phyloP scores from a whole-genome alignment of 1,140 invertebrate genomes.

The Kradibia gibbosae region DNA sequence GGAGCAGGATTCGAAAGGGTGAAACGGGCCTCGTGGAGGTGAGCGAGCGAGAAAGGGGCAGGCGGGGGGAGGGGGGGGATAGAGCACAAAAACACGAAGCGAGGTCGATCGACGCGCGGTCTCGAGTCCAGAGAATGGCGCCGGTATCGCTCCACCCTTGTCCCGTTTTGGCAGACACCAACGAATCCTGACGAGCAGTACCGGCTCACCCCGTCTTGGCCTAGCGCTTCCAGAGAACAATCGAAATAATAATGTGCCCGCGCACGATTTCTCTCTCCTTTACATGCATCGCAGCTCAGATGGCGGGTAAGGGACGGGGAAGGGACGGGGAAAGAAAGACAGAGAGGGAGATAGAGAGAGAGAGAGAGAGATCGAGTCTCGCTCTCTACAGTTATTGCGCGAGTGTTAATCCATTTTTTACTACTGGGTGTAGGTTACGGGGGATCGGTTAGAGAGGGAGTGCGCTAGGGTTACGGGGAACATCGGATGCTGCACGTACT shows the following conservation, averaged over 20 bases:
- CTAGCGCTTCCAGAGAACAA: slow-evolving; percentile 11
- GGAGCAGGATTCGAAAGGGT: no score
- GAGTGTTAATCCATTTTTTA: slow-evolving; percentile 22
- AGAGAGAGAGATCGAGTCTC: not conserved
- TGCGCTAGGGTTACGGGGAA: not conserved
- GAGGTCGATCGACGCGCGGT: not conserved
- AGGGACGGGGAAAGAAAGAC: not conserved
- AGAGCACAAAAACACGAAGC: not conserved
- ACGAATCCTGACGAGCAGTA: slow-evolving; percentile 59
- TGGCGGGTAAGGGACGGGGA: not conserved
- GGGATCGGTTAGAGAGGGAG: not conserved
- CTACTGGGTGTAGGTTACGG: not conserved
- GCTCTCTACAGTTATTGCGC: not conserved
- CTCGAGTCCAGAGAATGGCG: not conserved
- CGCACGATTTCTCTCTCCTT: slow-evolving; percentile 16
- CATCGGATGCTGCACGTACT: not conserved
- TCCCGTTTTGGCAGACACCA: slow-evolving; percentile 59
- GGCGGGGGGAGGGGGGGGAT: not conserved
- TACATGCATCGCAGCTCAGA: not conserved
- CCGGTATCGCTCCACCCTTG: slow-evolving; percentile 11
- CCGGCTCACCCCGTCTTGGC: slow-evolving; percentile 19
- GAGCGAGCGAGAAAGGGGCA: not conserved
- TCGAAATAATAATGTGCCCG: slow-evolving; percentile 41
- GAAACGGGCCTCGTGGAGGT: no score
- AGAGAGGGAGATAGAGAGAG: not conserved